Evolutionary conservation across 2,113 vertebrate species (phyloP).

Genomic region (Alces alces): DNA sequence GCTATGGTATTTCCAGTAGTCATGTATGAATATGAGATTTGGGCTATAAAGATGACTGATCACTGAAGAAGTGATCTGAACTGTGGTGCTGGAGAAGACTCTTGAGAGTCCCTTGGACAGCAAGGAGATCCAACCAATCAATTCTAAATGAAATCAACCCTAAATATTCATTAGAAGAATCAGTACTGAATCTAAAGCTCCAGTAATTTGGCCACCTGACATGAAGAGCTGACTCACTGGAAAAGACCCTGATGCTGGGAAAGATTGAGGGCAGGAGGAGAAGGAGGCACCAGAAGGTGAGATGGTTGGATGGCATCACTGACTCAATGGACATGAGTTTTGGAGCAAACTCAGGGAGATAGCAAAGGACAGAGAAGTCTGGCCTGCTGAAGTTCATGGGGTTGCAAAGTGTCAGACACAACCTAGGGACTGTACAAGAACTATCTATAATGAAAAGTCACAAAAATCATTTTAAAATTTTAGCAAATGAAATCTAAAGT

Average conservation of each 20-base stretch:
- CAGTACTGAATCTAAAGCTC: background rate
- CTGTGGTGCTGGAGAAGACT: background rate
- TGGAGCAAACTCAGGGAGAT: background rate
- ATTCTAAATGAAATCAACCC: background rate
- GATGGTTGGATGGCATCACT: background rate
- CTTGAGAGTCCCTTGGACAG: background rate
- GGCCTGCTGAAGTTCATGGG: background rate
- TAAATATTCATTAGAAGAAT: background rate
- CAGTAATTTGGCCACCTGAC: background rate
- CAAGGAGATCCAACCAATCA: background rate
- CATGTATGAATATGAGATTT: background rate
- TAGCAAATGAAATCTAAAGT: background rate
- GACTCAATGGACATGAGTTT: background rate
- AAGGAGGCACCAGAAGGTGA: background rate
- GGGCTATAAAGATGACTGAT: background rate
- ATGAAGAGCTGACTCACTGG: background rate
- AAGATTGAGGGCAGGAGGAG: background rate
- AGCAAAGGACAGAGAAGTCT: background rate
- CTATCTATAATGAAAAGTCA: background rate
- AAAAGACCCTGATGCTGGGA: background rate
- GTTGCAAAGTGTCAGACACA: background rate
- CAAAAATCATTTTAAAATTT: background rate
- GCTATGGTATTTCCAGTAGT: background rate
- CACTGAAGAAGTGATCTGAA: background rate
- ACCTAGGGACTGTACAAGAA: background rate